phyloP scores from a whole-genome alignment of 2,797 vertebrate genomes.

The Acanthurus lineatus region DNA sequence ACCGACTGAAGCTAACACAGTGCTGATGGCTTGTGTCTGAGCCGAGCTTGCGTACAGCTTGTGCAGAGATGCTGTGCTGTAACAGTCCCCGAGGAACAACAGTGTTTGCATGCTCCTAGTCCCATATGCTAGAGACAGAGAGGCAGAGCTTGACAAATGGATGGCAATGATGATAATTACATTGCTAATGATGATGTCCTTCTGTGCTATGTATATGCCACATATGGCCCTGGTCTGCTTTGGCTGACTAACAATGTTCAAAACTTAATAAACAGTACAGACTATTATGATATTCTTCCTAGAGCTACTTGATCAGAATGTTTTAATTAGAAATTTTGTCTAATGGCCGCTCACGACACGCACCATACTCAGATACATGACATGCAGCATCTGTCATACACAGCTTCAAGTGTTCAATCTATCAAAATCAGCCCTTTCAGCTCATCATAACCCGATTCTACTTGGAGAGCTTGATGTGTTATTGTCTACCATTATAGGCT shows the following conservation, averaged over 20 bases:
- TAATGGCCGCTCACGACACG: not conserved
- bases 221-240: slow-evolving; percentile 37
- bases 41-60: slow-evolving; percentile 10
- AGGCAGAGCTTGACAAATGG: slow-evolving; percentile 50
- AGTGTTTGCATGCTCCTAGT: slow-evolving; percentile 11
- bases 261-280: slow-evolving; percentile 21
- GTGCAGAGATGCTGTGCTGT: not conserved
- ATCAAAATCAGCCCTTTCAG: not conserved
- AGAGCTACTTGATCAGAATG: not conserved
- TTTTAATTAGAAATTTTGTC: not conserved
- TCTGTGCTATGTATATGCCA: slow-evolving; percentile 31
- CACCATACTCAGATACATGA: not conserved
- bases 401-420: not conserved
- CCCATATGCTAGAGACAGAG: slow-evolving; percentile 51
- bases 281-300: not conserved
- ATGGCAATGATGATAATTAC: slow-evolving; percentile 50
- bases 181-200: slow-evolving; percentile 55
- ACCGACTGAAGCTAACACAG: not conserved
- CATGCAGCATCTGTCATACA: not conserved
- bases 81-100: slow-evolving; percentile 2
- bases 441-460: no score
- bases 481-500: not conserved
- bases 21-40: slow-evolving; percentile 22
- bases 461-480: not conserved
- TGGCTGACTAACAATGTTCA: slow-evolving; percentile 35